Conservation (phyloP, 2,797 vertebrate species). For the Melanotaenia parkinsoni region DNA sequence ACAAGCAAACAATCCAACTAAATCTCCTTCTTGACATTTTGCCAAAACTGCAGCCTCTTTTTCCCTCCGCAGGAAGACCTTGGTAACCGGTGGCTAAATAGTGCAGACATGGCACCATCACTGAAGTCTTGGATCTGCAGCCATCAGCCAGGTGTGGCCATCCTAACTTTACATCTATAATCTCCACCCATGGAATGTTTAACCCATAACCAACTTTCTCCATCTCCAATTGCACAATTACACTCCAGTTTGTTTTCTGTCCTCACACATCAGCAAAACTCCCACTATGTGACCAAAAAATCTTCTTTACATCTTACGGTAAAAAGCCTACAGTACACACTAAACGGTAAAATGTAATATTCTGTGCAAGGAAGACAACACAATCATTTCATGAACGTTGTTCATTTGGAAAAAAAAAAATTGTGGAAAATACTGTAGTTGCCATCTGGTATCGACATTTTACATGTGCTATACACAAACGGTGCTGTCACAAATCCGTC, state of each 20-base stretch:
- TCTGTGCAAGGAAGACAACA: constrained; percentile 82
- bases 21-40: constrained; percentile 14
- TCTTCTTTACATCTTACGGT: constrained; percentile 63
- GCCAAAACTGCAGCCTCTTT: constrained; percentile 23
- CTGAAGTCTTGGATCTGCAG: constrained; percentile 20
- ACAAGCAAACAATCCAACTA: constrained; percentile 28
- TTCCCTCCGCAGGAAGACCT: constrained; percentile 38
- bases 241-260: constrained; percentile 22
- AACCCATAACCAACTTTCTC: constrained; percentile 49
- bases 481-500: constrained; percentile 62
- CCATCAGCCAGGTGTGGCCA: constrained; percentile 17
- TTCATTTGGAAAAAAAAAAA: constrained; percentile 62
- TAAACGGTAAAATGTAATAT: constrained; percentile 66
- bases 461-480: constrained; percentile 76
- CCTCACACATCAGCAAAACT: constrained; percentile 44
- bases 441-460: constrained; percentile 70
- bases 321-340: constrained; percentile 57
- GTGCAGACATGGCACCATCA: constrained; percentile 23
- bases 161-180: constrained; percentile 15
- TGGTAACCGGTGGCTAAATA: constrained; percentile 36
- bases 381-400: constrained; percentile 74
- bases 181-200: constrained; percentile 67
- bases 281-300: constrained; percentile 58
- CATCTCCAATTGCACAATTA: constrained; percentile 30
- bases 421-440: constrained; percentile 71